A percentile compares a stretch with the other conserved stretches of the same genome.
Evolutionary conservation across 2,888 invertebrate genomes (phyloP).

Genomic region (Tetragnatha montana): DNA sequence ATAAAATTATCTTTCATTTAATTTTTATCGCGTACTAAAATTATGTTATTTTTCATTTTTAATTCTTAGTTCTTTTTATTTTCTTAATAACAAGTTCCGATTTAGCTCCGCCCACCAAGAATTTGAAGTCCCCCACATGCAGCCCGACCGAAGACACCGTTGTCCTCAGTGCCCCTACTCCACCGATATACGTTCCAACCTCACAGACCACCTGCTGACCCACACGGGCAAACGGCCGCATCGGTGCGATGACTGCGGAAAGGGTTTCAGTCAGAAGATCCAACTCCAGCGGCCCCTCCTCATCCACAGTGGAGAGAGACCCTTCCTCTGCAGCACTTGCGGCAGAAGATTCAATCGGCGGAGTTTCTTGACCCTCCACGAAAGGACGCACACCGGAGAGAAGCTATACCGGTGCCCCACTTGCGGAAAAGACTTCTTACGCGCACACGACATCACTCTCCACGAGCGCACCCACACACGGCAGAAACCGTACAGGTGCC

Average conservation of each 20-base stretch:
- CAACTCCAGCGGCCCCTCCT: not conserved
- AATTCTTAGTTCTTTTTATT: too few species aligned
- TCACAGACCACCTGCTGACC: constrained; percentile 14
- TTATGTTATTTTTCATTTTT: too few species aligned
- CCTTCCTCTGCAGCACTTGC: constrained; percentile 25
- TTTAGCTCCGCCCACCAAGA: too few species aligned
- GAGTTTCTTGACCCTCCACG: not conserved
- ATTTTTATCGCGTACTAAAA: too few species aligned
- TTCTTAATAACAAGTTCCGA: too few species aligned
- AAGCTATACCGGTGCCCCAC: constrained; percentile 3
- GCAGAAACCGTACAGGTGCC: constrained; percentile 42
- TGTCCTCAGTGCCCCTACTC: constrained; percentile 23
- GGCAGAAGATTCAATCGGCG: constrained; percentile 3
- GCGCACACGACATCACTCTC: not conserved
- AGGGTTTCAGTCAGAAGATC: constrained; percentile 7
- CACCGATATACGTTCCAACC: not conserved
- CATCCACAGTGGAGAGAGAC: constrained; percentile 37
- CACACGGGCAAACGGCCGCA: constrained; percentile 39
- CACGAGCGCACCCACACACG: constrained; percentile 32
- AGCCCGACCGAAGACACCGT: not conserved
- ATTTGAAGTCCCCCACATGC: too few species aligned
- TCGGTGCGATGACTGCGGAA: constrained; percentile 25
- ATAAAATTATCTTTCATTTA: too few species aligned
- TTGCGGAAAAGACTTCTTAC: constrained; percentile 28
- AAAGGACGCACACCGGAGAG: constrained; percentile 31